These are phyloP conservation scores for Prinia subflava DNA, from an alignment of 2,113 vertebrate genomes.

Conservation along the genomic window DNA sequence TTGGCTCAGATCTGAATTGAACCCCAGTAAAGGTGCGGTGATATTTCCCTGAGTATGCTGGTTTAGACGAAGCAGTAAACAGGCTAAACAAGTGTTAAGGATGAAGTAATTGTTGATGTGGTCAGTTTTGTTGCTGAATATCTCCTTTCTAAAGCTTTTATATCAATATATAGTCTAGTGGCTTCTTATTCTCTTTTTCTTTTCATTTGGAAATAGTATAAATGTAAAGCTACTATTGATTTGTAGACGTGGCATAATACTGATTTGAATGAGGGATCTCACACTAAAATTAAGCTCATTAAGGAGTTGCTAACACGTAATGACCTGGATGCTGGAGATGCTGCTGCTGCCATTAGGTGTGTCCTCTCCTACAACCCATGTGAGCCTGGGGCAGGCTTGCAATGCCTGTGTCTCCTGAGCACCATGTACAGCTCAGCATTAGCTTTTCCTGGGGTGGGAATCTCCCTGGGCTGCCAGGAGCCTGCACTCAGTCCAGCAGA, in stretches of 20 bases:
- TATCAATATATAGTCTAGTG: background rate
- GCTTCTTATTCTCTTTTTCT: background rate
- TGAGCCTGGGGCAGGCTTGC: background rate
- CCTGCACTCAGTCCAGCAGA: background rate
- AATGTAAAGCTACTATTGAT: background rate
- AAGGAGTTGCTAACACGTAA: background rate
- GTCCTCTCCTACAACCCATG: accelerated
- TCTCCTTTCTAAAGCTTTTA: background rate
- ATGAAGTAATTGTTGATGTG: background rate
- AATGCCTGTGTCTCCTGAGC: background rate
- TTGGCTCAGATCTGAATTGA: slow-evolving; percentile 1
- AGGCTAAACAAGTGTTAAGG: background rate
- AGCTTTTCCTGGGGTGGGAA: background rate
- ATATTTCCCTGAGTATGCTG: background rate
- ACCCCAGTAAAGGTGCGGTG: background rate
- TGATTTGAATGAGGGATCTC: background rate
- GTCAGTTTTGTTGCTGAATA: background rate
- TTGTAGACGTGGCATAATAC: background rate
- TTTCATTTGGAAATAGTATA: background rate
- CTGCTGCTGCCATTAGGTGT: background rate
- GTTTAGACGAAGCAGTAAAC: background rate
- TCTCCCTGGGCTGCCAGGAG: background rate
- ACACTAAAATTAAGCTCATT: background rate
- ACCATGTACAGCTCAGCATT: background rate
- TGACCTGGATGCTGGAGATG: background rate